phyloP scores from a whole-genome alignment of 2,113 vertebrate genomes.

The Cyphomyrus plagiostoma region DNA sequence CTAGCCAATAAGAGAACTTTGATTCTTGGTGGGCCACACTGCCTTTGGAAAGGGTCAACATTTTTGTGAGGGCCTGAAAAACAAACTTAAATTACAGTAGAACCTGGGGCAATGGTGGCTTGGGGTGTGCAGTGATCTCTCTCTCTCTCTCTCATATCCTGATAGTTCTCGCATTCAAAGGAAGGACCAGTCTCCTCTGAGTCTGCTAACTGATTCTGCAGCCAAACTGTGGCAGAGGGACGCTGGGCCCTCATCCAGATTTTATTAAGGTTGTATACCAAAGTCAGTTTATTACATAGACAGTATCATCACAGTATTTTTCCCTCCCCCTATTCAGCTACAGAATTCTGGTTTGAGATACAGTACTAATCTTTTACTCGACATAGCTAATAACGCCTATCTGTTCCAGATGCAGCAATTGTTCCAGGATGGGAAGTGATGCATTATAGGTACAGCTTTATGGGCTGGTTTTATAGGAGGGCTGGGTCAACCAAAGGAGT shows the following conservation, averaged over 20 bases:
- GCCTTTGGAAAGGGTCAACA: conserved; percentile 21
- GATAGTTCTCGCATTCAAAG: background rate
- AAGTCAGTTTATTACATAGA: background rate
- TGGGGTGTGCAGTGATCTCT: conserved; percentile 7
- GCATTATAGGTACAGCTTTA: background rate
- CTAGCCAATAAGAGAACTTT: conserved; percentile 8
- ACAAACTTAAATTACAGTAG: conserved; percentile 8
- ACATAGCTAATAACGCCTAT: background rate
- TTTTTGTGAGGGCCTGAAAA: conserved; percentile 1
- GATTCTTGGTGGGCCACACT: background rate
- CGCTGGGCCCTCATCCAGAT: background rate
- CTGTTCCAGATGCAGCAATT: background rate
- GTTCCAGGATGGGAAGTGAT: background rate
- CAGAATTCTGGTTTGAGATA: background rate
- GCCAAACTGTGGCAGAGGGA: background rate
- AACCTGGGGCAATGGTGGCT: background rate
- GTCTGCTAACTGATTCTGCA: background rate
- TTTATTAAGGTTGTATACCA: background rate
- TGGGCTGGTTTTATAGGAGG: background rate
- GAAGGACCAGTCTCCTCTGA: background rate
- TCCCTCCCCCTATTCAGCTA: background rate
- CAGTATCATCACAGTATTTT: background rate
- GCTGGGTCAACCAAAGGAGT: background rate
- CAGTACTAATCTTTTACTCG: background rate
- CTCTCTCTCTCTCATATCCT: background rate